phyloP scores from a whole-genome alignment of 2,113 vertebrate genomes.

The Nicator chloris region DNA sequence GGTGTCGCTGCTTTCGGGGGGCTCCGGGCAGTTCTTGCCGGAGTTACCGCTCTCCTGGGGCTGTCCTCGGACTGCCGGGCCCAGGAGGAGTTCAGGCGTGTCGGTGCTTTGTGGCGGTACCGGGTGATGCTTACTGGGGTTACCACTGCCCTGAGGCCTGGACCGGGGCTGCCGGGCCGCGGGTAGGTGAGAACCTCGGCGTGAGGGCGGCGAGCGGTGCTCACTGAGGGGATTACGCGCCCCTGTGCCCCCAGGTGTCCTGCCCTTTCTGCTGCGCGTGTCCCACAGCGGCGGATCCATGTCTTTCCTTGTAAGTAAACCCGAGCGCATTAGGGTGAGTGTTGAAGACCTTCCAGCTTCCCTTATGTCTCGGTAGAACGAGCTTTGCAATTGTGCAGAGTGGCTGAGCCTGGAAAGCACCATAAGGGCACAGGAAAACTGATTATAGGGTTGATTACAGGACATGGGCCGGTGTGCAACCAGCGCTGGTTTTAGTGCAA shows the following conservation, averaged over 20 bases:
- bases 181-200: too few species aligned
- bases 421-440: accelerated
- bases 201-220: not conserved
- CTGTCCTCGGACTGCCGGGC: not conserved
- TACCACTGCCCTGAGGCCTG: not conserved
- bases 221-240: not conserved
- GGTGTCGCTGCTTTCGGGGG: not conserved
- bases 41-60: not conserved
- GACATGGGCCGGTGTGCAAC: accelerated
- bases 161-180: not conserved
- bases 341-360: conserved; percentile 58
- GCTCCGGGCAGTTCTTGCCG: not conserved
- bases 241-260: conserved; percentile 43
- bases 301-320: conserved; percentile 86
- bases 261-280: conserved; percentile 19
- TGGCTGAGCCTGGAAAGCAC: not conserved
- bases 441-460: accelerated
- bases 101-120: not conserved
- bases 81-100: too few species aligned
- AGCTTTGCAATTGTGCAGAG: not conserved
- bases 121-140: not conserved
- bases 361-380: not conserved
- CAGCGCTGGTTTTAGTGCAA: not conserved
- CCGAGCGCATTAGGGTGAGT: conserved; percentile 81
- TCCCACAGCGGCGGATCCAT: conserved; percentile 67